Base-by-base conservation (phyloP, 2,797 vertebrate genomes). In the Alectoris magna region DNA sequence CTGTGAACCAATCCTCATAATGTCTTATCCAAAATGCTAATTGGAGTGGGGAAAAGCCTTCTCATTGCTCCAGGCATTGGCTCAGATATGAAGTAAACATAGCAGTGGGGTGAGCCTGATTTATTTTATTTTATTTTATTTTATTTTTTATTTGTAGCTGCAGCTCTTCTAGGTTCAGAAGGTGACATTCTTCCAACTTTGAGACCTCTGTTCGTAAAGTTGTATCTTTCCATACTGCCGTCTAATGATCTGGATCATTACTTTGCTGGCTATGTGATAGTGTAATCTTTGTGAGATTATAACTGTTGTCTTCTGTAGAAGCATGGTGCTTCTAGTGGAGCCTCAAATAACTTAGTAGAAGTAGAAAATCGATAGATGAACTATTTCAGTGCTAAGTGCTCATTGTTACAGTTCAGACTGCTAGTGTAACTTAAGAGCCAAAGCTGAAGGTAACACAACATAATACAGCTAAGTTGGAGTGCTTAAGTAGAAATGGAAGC, bases 41-140 rank as follows among this genome's bases (percentile, higher is more conserved):
- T 29, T 11, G 16, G 51, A 29, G 9, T 15, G 16, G 1, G 34
- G 29, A 7, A 48, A 18, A 2, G 0, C 1, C 39, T 58, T 75
- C 22, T 48, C n/a, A 11, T 48, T 6, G 1, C 48, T 70, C 34
- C 38, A 23, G 15, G 48, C 36, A 7, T 11, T 41, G 7, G 14
- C 18, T 88, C 60, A 73, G 10, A 22, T 13, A 27, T 0, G 2
- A n/a, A 16, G 15, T 11, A 63, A 48, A 60, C 22, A 11, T 21
- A 62, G 63, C 24, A 56, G 14, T 22, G 64, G 6, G 5, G 15
- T 82, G 36, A 70, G 5, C 48, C n/a, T 48, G 10, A 23, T 58
- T n/a, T n/a, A n/a, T n/a, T n/a, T n/a, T n/a, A n/a, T 60, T 55
- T 19, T 48, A 8, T 39, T 39, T 39, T 39, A 8, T 39, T 48